Evolutionary conservation across 2,113 vertebrate species (phyloP).

Genomic region (Brienomyrus brachyistius): DNA sequence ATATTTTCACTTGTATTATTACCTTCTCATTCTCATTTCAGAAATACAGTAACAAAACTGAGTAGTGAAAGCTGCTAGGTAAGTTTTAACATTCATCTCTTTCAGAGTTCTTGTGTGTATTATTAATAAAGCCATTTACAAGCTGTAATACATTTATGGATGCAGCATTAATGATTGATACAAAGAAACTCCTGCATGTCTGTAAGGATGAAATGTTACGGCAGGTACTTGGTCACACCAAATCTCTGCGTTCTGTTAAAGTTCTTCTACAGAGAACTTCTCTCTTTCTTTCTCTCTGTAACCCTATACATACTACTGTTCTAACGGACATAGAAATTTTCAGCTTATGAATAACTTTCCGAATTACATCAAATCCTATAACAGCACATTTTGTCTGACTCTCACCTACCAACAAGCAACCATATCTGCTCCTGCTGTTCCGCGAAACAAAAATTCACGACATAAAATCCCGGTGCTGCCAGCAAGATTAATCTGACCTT

Average conservation of each 20-base stretch:
- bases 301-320: background rate
- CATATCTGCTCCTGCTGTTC: background rate
- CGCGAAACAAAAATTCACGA: background rate
- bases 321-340: background rate
- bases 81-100: constrained; percentile 18
- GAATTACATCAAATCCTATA: background rate
- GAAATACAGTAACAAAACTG: constrained; percentile 5
- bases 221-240: background rate
- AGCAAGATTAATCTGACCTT: background rate
- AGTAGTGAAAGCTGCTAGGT: constrained; percentile 1
- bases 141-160: constrained; percentile 28
- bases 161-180: constrained; percentile 26
- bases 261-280: background rate
- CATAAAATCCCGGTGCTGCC: background rate
- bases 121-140: constrained; percentile 28
- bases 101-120: constrained; percentile 16
- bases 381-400: background rate
- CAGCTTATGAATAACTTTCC: background rate
- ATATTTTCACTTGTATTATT: constrained; percentile 1
- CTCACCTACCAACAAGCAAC: background rate
- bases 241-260: background rate
- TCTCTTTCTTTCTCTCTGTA: background rate
- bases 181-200: background rate
- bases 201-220: background rate
- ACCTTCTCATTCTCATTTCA: background rate